phyloP scores from a whole-genome alignment of 2,113 vertebrate species.

The Sarotherodon lohbergeri region DNA sequence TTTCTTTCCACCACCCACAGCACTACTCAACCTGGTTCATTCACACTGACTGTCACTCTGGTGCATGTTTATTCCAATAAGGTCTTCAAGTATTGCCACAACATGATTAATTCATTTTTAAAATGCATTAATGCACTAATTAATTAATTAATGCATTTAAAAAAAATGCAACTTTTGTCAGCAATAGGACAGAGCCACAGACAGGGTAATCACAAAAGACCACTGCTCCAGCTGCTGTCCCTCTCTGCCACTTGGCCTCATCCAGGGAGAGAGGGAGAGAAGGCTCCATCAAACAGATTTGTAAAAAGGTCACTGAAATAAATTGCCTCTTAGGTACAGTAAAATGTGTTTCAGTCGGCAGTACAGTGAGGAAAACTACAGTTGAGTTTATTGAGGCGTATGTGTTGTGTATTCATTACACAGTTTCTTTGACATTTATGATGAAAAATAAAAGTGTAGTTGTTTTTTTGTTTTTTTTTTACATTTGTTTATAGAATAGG shows the following conservation, averaged over 20 bases:
- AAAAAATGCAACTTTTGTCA: conserved; percentile 45
- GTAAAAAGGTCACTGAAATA: conserved; percentile 63
- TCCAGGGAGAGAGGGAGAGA: background rate
- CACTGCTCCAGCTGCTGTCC: background rate
- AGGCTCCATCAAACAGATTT: conserved; percentile 34
- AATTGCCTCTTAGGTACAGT: conserved; percentile 44
- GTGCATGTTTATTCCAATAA: conserved; percentile 34
- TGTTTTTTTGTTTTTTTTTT: background rate
- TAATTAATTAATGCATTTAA: background rate
- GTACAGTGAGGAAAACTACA: background rate
- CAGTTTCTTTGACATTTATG: background rate
- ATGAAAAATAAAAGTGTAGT: background rate
- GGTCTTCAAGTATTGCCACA: conserved; percentile 42
- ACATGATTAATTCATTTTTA: conserved; percentile 51
- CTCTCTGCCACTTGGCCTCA: conserved; percentile 25
- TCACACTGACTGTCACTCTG: conserved; percentile 5
- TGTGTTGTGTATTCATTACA: background rate
- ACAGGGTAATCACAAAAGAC: conserved; percentile 47
- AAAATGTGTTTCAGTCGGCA: conserved; percentile 7
- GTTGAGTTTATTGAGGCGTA: background rate
- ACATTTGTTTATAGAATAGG: conserved; percentile 14
- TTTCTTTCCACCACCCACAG: background rate
- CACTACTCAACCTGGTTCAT: background rate
- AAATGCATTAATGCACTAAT: background rate
- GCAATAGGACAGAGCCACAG: conserved; percentile 39